phyloP scores from a whole-genome alignment of 2,113 vertebrate species.

The Pygathrix nemaeus region DNA sequence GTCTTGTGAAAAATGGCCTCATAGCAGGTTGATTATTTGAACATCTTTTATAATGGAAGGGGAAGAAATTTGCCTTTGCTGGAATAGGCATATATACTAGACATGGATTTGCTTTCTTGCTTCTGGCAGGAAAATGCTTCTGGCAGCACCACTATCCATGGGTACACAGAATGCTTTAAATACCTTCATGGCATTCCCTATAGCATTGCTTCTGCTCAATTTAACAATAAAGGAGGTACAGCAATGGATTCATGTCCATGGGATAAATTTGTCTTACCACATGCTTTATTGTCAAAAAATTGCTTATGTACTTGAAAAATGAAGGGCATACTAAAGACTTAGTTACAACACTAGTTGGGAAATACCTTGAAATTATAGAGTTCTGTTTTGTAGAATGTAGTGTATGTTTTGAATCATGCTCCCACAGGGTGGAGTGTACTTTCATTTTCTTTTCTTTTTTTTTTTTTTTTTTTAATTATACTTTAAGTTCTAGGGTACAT shows the following conservation, averaged over 20 bases:
- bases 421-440: too few relatives aligned
- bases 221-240: background rate
- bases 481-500: too few relatives aligned
- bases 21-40: background rate
- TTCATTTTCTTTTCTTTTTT: too few relatives aligned
- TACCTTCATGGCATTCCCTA: background rate
- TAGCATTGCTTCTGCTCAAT: background rate
- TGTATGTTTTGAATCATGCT: background rate
- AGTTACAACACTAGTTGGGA: background rate
- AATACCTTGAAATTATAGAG: background rate
- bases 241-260: background rate
- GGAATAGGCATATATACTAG: background rate
- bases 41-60: background rate
- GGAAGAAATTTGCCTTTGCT: background rate
- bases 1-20: background rate
- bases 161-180: background rate
- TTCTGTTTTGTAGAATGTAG: background rate
- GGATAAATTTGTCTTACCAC: background rate
- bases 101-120: background rate
- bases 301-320: background rate
- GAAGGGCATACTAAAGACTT: background rate
- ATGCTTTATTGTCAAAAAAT: background rate
- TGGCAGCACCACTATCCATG: background rate
- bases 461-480: too few relatives aligned
- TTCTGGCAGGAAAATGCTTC: background rate